Base-by-base conservation (phyloP, 2,888 invertebrate species). In the Chirona hameri region DNA sequence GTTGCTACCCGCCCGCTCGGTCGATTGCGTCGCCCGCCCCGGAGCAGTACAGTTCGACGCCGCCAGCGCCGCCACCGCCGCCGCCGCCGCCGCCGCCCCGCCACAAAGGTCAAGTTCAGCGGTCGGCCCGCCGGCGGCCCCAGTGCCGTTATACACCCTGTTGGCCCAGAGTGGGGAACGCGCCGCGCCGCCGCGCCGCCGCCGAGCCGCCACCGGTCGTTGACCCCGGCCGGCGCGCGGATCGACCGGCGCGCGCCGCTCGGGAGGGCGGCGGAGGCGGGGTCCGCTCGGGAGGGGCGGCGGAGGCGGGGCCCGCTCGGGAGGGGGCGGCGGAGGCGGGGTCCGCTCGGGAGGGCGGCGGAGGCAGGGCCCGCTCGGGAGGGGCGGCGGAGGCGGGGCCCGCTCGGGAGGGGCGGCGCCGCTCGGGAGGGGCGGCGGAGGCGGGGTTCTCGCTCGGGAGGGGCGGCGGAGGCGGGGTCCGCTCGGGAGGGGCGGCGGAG, bases 81-180 rank as follows among this genome's bases (percentile, higher is more conserved):
- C 15, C 52, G 52, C 52, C 14, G 31, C 72, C 31, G 65, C 31
- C 72, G 72, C 18, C 72, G 21, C 31, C 31, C 65, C 65, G 65
- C 65, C 39, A 21, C 46, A 76, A 76, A 76, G 76, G 76, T 76
- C 76, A 76, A 76, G 76, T 76, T 76, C 76, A 76, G 21, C 76
- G 76, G n/a, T n/a, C 65, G n/a, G 65, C n/a, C 65, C 72, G 76
- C 39, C 31, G 39, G 18, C 72, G 18, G 46, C 76, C 27, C 27
- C 76, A 12, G 76, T 76, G 1, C 76, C 76, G 76, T 76, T 76
- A 76, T 15, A 39, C 46, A 46, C 76, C 24, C 76, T 76, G 76
- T 46, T 76, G 24, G 76, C 76, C 72, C 72, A 46, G 76, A 76
- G 39, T 76, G 76, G 76, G 39, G 10, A 21, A 12, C 39, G 76